Base-by-base conservation (phyloP, 1,140 invertebrate genomes). In the Drosophila murphyi region DNA sequence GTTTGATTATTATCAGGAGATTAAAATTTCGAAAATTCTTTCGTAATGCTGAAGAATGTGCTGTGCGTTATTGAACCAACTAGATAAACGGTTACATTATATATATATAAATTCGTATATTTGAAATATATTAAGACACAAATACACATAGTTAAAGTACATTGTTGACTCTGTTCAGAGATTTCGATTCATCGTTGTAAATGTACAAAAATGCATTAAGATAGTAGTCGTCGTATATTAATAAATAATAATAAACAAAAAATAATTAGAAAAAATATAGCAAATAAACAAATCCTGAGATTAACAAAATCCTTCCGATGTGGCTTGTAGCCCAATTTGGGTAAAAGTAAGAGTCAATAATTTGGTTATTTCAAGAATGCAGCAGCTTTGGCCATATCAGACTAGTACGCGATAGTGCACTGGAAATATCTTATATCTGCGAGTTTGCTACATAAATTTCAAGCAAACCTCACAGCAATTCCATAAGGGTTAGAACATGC, bases 401-500 rank as follows among this genome's bases (percentile, higher is more conserved):
- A 88, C 82, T 87, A 88, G 82, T 82, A 77, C 55, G 80, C 83
- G 83, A 80, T 67, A 76, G 83, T 73, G 82, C 62, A 87, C 57
- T 60, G 45, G 45, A 35, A 48, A 45, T 35, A 6, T 55, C 34
- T 34, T 4, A 43, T 12, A 29, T 47, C 47, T 41, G 41, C 5
- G 8, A 51, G 7, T 12, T 8, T 31, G n/a, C 45, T 64, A 48
- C 34, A 50, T 10, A 29, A 56, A 55, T 4, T 63, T 12, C 7
- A 34, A 2, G 2, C 32, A 35, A 3, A 8, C 4, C 20, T 45
- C 32, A 20, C 28, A 37, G 7, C 39, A 70, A 2, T 0, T 5
- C 1, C 12, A 70, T n/a, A 50, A 20, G 34, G 10, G 56, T 45
- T 79, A 79, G 2, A 92, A 71, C 91, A 92, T 92, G 29, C 91